Percentiles rank a stretch among this genome's conserved stretches.
phyloP scores from a whole-genome alignment of 2,113 vertebrate genomes.

The Hippocampus barbouri region DNA sequence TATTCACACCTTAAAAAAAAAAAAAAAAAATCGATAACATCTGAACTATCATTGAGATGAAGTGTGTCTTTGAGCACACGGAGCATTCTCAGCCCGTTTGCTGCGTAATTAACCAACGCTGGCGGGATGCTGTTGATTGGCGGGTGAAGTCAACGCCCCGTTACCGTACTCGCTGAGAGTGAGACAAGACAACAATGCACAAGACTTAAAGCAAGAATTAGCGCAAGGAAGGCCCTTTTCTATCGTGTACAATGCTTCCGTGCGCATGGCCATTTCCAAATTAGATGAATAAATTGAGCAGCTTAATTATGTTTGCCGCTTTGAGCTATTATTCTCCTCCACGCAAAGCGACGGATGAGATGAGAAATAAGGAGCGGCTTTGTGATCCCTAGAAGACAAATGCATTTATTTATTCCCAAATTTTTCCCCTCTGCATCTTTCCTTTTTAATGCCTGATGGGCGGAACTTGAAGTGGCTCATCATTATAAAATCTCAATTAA shows the following conservation, averaged over 20 bases:
- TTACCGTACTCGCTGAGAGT: conserved; percentile 32
- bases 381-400: conserved; percentile 61
- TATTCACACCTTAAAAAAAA: background rate
- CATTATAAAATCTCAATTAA: conserved; percentile 65
- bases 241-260: conserved; percentile 31
- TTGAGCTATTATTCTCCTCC: conserved; percentile 69
- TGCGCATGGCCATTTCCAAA: conserved; percentile 58
- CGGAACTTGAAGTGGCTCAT: conserved; percentile 48
- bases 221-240: conserved; percentile 36
- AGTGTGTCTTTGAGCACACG: background rate
- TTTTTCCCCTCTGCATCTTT: conserved; percentile 20
- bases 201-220: conserved; percentile 66
- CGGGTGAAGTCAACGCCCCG: conserved; percentile 38
- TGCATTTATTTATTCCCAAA: conserved; percentile 36
- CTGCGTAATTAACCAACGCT: conserved; percentile 28
- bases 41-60: background rate
- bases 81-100: conserved; percentile 1
- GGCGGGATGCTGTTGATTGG: conserved; percentile 49
- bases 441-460: conserved; percentile 33
- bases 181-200: conserved; percentile 56
- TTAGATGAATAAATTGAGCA: conserved; percentile 70
- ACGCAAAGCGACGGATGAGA: conserved; percentile 39
- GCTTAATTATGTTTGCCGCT: conserved; percentile 71
- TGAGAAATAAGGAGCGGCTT: conserved; percentile 21
- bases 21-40: background rate